Evolutionary conservation across 2,888 invertebrate species (phyloP).

Genomic region (Netelia inedita): DNA sequence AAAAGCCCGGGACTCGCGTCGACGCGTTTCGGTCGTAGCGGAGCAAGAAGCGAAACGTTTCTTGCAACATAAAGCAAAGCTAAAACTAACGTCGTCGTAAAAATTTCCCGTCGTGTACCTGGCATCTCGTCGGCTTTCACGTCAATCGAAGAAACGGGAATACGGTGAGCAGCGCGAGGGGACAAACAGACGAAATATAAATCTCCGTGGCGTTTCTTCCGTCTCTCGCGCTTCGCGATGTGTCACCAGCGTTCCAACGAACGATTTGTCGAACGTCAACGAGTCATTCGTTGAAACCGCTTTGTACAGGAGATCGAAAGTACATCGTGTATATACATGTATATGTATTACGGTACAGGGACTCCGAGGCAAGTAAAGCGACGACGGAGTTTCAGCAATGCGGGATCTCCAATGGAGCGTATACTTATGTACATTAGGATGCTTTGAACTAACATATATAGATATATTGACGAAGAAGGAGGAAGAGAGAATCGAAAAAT

Average conservation of each 20-base stretch:
- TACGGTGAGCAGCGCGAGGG: background rate
- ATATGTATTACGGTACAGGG: background rate
- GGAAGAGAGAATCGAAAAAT: slow-evolving; percentile 11
- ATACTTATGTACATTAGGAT: slow-evolving; percentile 38
- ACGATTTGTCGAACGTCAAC: slow-evolving; percentile 80
- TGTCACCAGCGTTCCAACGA: slow-evolving; percentile 73
- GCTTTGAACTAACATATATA: slow-evolving; percentile 24
- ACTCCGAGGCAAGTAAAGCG: slow-evolving; percentile 25
- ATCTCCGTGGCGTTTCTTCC: slow-evolving; percentile 68
- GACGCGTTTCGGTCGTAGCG: background rate
- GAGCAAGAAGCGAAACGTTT: background rate
- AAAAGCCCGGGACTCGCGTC: too few relatives aligned
- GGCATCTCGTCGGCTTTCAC: slow-evolving; percentile 23
- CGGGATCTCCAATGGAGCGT: slow-evolving; percentile 50
- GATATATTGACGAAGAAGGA: slow-evolving; percentile 18
- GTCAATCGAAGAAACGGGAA: slow-evolving; percentile 19
- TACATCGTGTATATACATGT: background rate
- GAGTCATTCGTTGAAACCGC: slow-evolving; percentile 62
- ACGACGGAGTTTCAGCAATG: slow-evolving; percentile 16
- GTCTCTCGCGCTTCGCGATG: slow-evolving; percentile 7
- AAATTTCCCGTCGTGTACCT: slow-evolving; percentile 13
- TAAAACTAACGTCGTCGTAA: slow-evolving; percentile 8
- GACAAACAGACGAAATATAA: slow-evolving; percentile 69
- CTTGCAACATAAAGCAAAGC: background rate
- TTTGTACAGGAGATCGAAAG: slow-evolving; percentile 49